phyloP scores from a whole-genome alignment of 1,140 invertebrate species.

The Tyrophagus putrescentiae region DNA sequence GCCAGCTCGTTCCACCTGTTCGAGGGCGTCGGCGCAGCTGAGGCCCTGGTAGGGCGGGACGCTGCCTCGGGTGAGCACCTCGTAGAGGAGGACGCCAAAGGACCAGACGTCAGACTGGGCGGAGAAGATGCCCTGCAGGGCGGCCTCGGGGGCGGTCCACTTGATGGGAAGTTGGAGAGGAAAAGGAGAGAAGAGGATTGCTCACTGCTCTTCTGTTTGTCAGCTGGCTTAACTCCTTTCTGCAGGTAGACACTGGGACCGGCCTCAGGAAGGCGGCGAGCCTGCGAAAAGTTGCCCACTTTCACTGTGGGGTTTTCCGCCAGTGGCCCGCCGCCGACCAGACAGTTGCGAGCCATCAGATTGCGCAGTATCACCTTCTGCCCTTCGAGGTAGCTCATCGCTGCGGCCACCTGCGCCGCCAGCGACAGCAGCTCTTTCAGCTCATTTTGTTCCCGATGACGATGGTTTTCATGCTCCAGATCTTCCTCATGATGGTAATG shows the following conservation, averaged over 20 bases:
- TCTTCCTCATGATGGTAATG: too few relatives aligned
- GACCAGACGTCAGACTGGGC: slow-evolving; percentile 99
- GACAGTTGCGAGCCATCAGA: slow-evolving; percentile 82
- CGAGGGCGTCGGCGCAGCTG: slow-evolving; percentile 96
- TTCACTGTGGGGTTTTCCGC: slow-evolving; percentile 80
- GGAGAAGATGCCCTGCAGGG: slow-evolving; percentile 96
- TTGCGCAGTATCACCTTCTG: slow-evolving; percentile 98
- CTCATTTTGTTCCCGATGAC: not conserved
- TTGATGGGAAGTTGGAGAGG: slow-evolving; percentile 95
- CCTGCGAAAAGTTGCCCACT: slow-evolving; percentile 87
- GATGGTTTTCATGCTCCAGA: too few relatives aligned
- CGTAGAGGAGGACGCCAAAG: slow-evolving; percentile 92
- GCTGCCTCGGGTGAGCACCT: slow-evolving; percentile 89
- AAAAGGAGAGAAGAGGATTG: too few relatives aligned
- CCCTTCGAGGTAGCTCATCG: slow-evolving; percentile 97
- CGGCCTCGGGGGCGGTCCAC: slow-evolving; percentile 94
- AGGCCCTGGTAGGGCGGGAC: slow-evolving; percentile 91
- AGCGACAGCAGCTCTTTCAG: slow-evolving; percentile 81
- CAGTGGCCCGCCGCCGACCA: slow-evolving; percentile 43
- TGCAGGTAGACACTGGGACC: slow-evolving; percentile 49
- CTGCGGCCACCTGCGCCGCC: slow-evolving; percentile 92
- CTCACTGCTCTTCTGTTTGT: too few relatives aligned
- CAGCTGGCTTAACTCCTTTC: too few relatives aligned
- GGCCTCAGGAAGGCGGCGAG: slow-evolving; percentile 90
- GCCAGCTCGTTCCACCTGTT: slow-evolving; percentile 96